Evolutionary conservation across 2,113 vertebrate species (phyloP).

Genomic region (Leucopsar rothschildi): DNA sequence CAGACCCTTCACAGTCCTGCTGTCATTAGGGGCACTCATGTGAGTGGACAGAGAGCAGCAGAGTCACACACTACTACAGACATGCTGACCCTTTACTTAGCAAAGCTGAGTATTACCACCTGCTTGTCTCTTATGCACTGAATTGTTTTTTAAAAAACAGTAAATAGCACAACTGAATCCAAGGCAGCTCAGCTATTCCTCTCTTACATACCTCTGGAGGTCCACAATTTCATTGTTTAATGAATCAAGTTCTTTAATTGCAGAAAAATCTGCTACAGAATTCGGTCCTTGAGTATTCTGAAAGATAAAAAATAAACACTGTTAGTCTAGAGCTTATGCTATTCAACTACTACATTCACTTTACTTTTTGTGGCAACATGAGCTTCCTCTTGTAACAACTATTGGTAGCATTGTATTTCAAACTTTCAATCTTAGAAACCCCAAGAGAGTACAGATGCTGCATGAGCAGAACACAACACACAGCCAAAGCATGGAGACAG

Average conservation of each 20-base stretch:
- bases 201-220: slow-evolving; percentile 85
- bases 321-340: neutral
- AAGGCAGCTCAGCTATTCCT: neutral
- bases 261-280: slow-evolving; percentile 93
- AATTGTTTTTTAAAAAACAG: neutral
- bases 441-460: neutral
- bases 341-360: neutral
- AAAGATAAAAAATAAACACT: slow-evolving; percentile 58
- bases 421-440: neutral
- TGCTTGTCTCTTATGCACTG: neutral
- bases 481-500: neutral
- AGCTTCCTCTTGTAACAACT: neutral
- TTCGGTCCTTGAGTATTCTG: slow-evolving; percentile 78
- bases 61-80: neutral
- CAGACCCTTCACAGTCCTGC: neutral
- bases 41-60: neutral
- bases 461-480: neutral
- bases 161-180: neutral
- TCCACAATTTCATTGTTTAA: slow-evolving; percentile 98
- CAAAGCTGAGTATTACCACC: neutral
- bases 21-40: neutral
- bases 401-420: neutral
- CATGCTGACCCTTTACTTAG: neutral
- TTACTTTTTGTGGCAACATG: neutral
- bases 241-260: slow-evolving; percentile 97